Evolutionary conservation across 2,888 invertebrate species (phyloP).

Genomic region (Dasypolia templi): DNA sequence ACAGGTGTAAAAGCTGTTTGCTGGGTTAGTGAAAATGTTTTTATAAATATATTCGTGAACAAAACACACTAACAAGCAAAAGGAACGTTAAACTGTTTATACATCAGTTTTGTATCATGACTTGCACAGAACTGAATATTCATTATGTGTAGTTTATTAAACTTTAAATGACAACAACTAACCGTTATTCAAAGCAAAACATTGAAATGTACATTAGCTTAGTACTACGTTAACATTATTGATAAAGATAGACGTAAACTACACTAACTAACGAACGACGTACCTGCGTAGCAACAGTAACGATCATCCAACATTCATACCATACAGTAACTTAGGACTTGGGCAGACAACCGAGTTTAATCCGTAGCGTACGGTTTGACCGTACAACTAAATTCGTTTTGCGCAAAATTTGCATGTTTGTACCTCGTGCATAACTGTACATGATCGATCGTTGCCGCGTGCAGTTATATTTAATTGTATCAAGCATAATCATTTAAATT

Average conservation of each 20-base stretch:
- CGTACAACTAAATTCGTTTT: not conserved
- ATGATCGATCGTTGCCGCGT: not conserved
- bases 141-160: constrained; percentile 9
- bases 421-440: not conserved
- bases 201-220: constrained; percentile 40
- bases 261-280: constrained; percentile 32
- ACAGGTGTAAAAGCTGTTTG: constrained; percentile 61
- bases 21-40: constrained; percentile 22
- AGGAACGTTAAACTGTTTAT: constrained; percentile 13
- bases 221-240: constrained; percentile 54
- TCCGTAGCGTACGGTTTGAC: not conserved
- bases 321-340: constrained; percentile 37
- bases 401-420: not conserved
- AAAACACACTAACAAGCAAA: constrained; percentile 7
- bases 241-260: constrained; percentile 37
- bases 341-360: constrained; percentile 27
- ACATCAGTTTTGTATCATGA: constrained; percentile 30
- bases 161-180: constrained; percentile 36
- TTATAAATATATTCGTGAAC: constrained; percentile 34
- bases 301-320: constrained; percentile 32
- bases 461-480: not conserved
- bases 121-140: constrained; percentile 49
- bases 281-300: constrained; percentile 32
- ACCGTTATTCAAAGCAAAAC: constrained; percentile 31
- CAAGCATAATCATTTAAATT: not conserved